Base-by-base conservation (phyloP, 2,797 vertebrate species). In the Leptodactylus fallax region DNA sequence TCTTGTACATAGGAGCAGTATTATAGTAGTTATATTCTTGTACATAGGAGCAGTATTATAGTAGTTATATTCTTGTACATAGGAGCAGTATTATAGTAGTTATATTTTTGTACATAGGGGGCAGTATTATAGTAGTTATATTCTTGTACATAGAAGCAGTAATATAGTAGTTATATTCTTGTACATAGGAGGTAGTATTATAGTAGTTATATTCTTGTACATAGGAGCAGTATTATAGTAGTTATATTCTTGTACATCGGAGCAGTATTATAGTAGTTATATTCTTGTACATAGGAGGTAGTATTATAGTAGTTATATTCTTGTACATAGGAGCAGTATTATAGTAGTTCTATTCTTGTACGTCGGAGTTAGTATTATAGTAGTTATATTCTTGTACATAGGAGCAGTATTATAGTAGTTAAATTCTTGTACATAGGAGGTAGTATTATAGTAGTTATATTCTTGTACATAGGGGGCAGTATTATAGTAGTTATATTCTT, bases 271-370 rank as follows among this genome's bases (percentile, higher is more conserved):
- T 71, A 71, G 67, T 45, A 71, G 67, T 71, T 71, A 71, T 71
- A 71, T 71, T 71, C 67, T 45, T 71, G 67, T 71, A 71, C 6
- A 45, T 71, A 71, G 67, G 27, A 17, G 67, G 25, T n/a, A 71
- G 67, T 71, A 71, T 71, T 71, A 71, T 71, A 71, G 27, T 71
- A 71, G 67, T 67, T 67, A 67, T 67, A 23, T 67, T 67, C n/a
- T 67, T 67, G 63, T 67, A 67, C 14, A 67, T 67, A 67, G 63
- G 63, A 6, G 63, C 63, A 67, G 63, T 67, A 67, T 67, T 67
- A 67, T 67, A n/a, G n/a, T n/a, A n/a, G n/a, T n/a, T n/a, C n/a
- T n/a, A n/a, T n/a, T n/a, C n/a, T n/a, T n/a, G n/a, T n/a, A n/a
- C n/a, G n/a, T n/a, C n/a, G n/a, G n/a, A n/a, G n/a, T n/a, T 11